Evolutionary conservation across 2,888 invertebrate genomes (phyloP).

Genomic region (Pheosia gnoma): DNA sequence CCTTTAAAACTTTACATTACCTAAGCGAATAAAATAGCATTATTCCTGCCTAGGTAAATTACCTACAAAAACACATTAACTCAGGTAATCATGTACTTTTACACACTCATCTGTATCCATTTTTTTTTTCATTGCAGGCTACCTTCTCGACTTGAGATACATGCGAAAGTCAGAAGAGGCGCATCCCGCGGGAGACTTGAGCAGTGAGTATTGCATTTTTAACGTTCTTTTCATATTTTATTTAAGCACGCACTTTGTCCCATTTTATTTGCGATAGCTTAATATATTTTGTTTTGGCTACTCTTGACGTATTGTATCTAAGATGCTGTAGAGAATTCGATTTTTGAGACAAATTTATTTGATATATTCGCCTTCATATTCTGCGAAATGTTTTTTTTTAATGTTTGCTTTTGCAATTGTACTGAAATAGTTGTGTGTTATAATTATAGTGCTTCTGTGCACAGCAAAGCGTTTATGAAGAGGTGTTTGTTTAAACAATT

Average conservation of each 20-base stretch:
- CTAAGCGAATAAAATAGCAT: too few species aligned
- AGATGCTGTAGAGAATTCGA: background rate
- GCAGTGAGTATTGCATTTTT: constrained; percentile 50
- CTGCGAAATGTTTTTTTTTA: too few species aligned
- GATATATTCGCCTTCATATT: too few species aligned
- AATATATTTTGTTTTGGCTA: background rate
- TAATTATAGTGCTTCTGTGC: too few species aligned
- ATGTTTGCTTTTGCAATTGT: too few species aligned
- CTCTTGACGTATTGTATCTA: background rate
- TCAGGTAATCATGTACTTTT: background rate
- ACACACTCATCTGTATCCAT: background rate
- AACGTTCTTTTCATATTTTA: constrained; percentile 7
- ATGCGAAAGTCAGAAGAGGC: constrained; percentile 56
- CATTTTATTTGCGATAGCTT: constrained; percentile 6
- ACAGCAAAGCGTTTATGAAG: too few species aligned
- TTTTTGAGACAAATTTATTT: too few species aligned
- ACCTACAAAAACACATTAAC: too few species aligned
- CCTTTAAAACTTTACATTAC: too few species aligned
- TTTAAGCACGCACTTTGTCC: constrained; percentile 5
- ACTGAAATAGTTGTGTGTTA: too few species aligned
- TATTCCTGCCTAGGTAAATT: too few species aligned
- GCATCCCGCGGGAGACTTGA: constrained; percentile 53
- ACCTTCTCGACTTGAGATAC: constrained; percentile 80
- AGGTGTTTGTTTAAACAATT: too few species aligned
- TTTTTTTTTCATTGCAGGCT: constrained; percentile 66